Evolutionary conservation across 2,113 vertebrate species (phyloP), one percentile per base, ranked within the genome.

Genomic region (Peromyscus leucopus): DNA sequence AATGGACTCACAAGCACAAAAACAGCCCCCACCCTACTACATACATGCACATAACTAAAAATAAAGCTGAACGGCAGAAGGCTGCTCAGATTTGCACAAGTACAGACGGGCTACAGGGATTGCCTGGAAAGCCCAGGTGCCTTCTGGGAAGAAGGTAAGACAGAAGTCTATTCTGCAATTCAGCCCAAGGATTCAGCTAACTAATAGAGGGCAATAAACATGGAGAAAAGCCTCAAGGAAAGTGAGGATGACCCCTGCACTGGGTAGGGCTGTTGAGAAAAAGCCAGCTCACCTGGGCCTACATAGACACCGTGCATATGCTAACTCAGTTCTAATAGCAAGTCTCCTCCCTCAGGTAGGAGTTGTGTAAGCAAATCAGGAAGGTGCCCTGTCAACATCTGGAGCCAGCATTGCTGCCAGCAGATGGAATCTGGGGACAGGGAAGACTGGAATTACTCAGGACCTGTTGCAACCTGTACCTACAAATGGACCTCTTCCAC

Each of bases 61-160:
- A 10, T 42, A 84, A 63, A 84, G 24, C 82, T 46, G 31, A 36
- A 78, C 76, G 55, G 21, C 22, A 69, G 59, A n/a, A n/a, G 36
- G 59, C 39, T 59, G 33, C 39, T 82, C 87, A 96, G 61, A 86
- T 94, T 33, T 74, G 19, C 31, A 19, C 51, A 88, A 83, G 10
- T 69, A 5, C n/a, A 2, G 22, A 42, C 5, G 4, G 15, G 36
- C 67, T 75, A 39, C 46, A 46, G 7, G 82, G 78, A 84, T 63
- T 88, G 39, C 59, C n/a, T 78, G 90, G 79, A 57, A 90, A 94
- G 28, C 42, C 88, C 88, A 90, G 75, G n/a, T 84, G 24, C 46
- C 67, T 92, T 90, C 84, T 76, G 74, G 61, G 75, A 75, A 28
- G 71, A 89, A 91, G 67, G 42, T 72, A 89, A 94, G n/a, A 42